Evolutionary conservation across 37 sponge, comb jelly and placozoan genomes (phyloP), one percentile per base, ranked within the genome.

Genomic region (Lycopodina hypogea): DNA sequence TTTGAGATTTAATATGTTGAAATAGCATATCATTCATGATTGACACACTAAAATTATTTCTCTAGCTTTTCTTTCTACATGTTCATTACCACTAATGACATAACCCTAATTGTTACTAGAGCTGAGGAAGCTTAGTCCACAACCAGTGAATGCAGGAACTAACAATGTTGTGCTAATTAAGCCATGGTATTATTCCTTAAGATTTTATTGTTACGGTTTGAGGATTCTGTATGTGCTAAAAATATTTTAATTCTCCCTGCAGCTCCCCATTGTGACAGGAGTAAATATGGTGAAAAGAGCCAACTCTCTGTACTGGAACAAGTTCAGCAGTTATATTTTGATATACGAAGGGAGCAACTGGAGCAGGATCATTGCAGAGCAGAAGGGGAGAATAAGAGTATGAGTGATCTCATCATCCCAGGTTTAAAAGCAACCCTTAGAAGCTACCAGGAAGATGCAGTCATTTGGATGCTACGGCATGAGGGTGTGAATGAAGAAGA

Each of bases 401-500:
- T 30, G 12, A 29, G 8, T 21, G 23, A 1, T 38, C 50, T 39
- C 42, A 1, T 63, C 34, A 18, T 57, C 35, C 55, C 65, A 39
- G 69, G 69, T 14, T 75, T 86, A 0, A 63, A 74, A 19, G 80
- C 86, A 60, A 34, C 19, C n/a, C 73, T 93, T 34, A 32, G 87
- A 17, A 55, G 72, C 26, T 93, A 93, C 78, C 94, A 93, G 84
- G 2, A 39, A 24, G 24, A 74, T 4, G 94, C 90, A 17, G 87
- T 93, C 37, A 40, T 53, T 2, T 93, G 94, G 94, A 93, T 93
- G 94, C 59, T 93, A 36, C 56, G 59, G 28, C 81, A 73, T 15
- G 94, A 93, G 62, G 38, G 56, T 3, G 39, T 22, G 39, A 22
- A 50, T 22, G 53, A 61, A 8, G 39, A 30, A 30, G 41, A 57